Evolutionary conservation across 2,113 vertebrate species (phyloP), one percentile per base, ranked within the genome.

Genomic region (Odontesthes bonariensis): DNA sequence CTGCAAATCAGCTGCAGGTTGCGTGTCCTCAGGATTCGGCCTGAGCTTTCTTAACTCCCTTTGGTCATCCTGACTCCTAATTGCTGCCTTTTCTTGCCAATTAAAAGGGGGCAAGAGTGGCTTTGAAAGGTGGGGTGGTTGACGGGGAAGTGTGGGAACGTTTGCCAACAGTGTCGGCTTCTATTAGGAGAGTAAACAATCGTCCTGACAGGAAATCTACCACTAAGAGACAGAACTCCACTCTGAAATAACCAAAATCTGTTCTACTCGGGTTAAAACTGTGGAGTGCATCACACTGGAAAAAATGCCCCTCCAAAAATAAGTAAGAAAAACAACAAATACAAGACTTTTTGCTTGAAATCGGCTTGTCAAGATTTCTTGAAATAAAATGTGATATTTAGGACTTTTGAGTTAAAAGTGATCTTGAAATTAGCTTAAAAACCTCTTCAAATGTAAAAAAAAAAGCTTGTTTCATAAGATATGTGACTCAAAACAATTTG

Each of bases 31-130:
- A 35, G 67, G 51, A 71, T 81, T 62, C 61, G 22, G 8, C 33
- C 40, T 60, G 57, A 75, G 77, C 78, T 71, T 73, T 38, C n/a
- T 46, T 67, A 77, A 77, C 38, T 56, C 69, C 69, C 32, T 52
- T 65, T 19, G 16, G 58, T 58, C 62, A 11, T 1, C 4, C 23
- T 0, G 22, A 13, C 61, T 69, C 27, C 42, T 84, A 73, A 77
- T 64, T 88, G 63, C 35, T 0, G 16, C 55, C 38, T 72, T 58
- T 56, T 19, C 19, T 53, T 1, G 8, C 47, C 38, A 68, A 79
- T 79, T 77, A 66, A 58, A 59, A 5, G 27, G 20, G 6, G 20
- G 6, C 0, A 0, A 31, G 8, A 46, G 35, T 23, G 8, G 38
- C 60, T 6, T 8, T 2, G 17, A 53, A 0, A 57, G 70, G 71